phyloP scores from a whole-genome alignment of 2,888 invertebrate species.

The Pterostichus madidus region DNA sequence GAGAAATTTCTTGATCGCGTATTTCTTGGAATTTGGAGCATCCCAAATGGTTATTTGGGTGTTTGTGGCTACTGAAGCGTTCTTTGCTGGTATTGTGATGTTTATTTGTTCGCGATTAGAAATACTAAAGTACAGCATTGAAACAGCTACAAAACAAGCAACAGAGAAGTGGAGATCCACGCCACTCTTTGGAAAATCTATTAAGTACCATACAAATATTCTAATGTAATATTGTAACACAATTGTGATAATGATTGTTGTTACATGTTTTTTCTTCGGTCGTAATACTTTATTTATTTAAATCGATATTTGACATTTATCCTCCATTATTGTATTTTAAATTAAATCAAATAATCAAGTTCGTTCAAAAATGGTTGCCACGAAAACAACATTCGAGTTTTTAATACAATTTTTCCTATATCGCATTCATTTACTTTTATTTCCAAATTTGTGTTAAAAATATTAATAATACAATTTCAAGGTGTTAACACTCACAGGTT shows the following conservation, averaged over 20 bases:
- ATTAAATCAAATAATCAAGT: too few relatives aligned
- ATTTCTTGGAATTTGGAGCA: slow-evolving; percentile 16
- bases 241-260: not conserved
- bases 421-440: too few relatives aligned
- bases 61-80: not conserved
- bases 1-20: not conserved
- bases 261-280: too few relatives aligned
- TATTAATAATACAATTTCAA: too few relatives aligned
- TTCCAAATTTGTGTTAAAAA: too few relatives aligned
- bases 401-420: too few relatives aligned
- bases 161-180: slow-evolving; percentile 9
- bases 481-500: too few relatives aligned
- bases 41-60: slow-evolving; percentile 4
- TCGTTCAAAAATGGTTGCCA: too few relatives aligned
- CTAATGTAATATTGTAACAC: slow-evolving; percentile 9
- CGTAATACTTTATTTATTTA: too few relatives aligned
- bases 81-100: slow-evolving; percentile 11
- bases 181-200: slow-evolving; percentile 20
- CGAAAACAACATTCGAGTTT: too few relatives aligned
- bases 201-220: slow-evolving; percentile 25
- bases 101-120: slow-evolving; percentile 40
- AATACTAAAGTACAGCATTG: slow-evolving; percentile 20
- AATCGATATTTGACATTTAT: too few relatives aligned
- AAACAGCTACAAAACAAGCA: slow-evolving; percentile 5
- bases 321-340: too few relatives aligned